Conservation (phyloP, 2,797 vertebrate species). For the Melopsittacus undulatus region DNA sequence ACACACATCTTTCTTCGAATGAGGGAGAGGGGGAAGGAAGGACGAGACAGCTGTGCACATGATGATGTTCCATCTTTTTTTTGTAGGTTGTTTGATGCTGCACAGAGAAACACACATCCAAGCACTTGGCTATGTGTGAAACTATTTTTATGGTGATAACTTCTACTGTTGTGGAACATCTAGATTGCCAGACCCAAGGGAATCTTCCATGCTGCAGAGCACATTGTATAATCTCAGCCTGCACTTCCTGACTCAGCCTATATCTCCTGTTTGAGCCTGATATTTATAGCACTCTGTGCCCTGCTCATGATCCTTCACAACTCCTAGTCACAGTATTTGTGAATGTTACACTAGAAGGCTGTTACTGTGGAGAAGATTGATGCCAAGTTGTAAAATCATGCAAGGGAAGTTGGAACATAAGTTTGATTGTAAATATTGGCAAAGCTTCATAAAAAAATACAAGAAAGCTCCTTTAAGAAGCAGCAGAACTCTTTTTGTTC, state of each 20-base stretch:
- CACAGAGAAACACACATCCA: neutral
- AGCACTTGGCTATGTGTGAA: neutral
- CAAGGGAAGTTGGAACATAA: conserved; percentile 34
- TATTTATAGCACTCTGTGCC: neutral
- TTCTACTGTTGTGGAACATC: neutral
- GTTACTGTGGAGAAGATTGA: neutral
- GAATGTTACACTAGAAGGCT: conserved; percentile 15
- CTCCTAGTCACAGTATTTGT: conserved; percentile 33
- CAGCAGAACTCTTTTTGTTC: neutral
- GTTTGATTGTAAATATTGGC: conserved; percentile 64
- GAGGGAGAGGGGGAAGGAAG: neutral
- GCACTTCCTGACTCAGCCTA: neutral
- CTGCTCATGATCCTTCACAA: conserved; percentile 5
- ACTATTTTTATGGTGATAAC: neutral
- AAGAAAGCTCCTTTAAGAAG: conserved; percentile 1
- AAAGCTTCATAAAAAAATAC: conserved; percentile 2
- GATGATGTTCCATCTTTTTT: neutral
- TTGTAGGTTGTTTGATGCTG: neutral
- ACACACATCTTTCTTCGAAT: neutral
- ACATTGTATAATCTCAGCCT: neutral
- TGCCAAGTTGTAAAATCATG: conserved; percentile 45
- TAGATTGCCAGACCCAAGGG: neutral
- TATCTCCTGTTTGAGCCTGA: neutral
- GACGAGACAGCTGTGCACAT: neutral
- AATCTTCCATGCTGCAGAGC: neutral